Evolutionary conservation across 2,113 vertebrate species (phyloP), one percentile per base, ranked within the genome.

Genomic region (Chaetodon trifascialis): DNA sequence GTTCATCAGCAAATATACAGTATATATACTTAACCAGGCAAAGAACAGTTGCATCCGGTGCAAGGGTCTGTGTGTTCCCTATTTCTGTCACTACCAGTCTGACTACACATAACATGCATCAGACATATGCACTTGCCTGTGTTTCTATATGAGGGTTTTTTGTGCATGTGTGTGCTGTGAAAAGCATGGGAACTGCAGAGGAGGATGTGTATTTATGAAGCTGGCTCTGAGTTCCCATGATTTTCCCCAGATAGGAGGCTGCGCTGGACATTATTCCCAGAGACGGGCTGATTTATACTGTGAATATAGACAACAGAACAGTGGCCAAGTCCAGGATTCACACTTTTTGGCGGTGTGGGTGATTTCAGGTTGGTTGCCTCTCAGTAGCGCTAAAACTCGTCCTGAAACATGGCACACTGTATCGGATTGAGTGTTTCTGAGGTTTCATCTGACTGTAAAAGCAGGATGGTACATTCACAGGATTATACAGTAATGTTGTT

Each of bases 101-200:
- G 44, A 69, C 62, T 64, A 19, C 38, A 30, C 15, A 25, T 12
- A 60, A 49, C 62, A 56, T 62, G 8, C 12, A 38, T 14, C 14
- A 51, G 5, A 54, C 25, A 36, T 40, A 40, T 68, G 51, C 46
- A 14, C 46, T 46, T 69, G 55, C 21, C 0, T 60, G 46, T 55
- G n/a, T 83, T 64, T 51, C 9, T 74, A 15, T 62, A 5, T 55
- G 10, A 6, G 7, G 0, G 25, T 60, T 0, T 0, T 66, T 49
- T 56, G 9, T 56, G 7, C 67, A n/a, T 65, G 52, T 62, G 46
- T 79, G 65, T 66, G 36, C 52, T 49, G 47, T 49, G 30, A 76
- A 75, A 42, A 74, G 44, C 56, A 51, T 91, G 88, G 90, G 90
- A 91, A 88, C 56, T 34, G 62, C 55, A 76, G 73, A 72, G 76